Percentiles rank a stretch among this genome's conserved stretches.
Evolutionary conservation across 1,140 invertebrate species (phyloP).

Genomic region (Sipha flava): DNA sequence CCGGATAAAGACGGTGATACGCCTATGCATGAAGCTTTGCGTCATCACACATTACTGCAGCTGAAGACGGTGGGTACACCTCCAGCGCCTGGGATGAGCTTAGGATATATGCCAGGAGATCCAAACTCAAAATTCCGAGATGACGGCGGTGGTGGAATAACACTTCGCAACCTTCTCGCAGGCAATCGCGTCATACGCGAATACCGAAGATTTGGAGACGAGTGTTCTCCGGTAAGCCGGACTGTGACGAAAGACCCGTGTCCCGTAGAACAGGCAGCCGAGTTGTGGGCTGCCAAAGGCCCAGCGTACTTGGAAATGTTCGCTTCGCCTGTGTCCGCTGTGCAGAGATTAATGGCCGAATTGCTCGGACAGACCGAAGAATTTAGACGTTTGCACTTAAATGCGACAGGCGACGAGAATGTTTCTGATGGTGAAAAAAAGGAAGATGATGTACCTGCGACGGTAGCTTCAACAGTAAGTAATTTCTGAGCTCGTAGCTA

Average conservation of each 20-base stretch:
- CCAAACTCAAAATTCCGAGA: background rate
- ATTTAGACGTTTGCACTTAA: background rate
- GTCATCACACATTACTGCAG: conserved; percentile 92
- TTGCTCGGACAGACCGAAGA: background rate
- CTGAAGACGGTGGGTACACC: conserved; percentile 41
- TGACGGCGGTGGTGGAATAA: background rate
- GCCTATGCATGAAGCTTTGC: conserved; percentile 85
- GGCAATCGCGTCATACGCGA: background rate
- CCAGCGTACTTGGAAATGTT: background rate
- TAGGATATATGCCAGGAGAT: background rate
- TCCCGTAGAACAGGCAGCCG: background rate
- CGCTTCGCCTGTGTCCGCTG: background rate
- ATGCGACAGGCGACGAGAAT: background rate
- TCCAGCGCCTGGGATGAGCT: conserved; percentile 41
- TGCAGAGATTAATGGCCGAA: background rate
- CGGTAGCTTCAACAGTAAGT: background rate
- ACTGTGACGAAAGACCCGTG: background rate
- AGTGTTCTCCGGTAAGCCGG: background rate
- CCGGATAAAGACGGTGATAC: conserved; percentile 95
- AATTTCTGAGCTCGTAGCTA: too few species aligned
- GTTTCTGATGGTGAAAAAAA: background rate
- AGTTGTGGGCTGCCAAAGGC: background rate
- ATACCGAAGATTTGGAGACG: background rate
- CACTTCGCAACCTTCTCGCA: background rate
- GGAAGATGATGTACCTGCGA: background rate